Evolutionary conservation across 2,113 vertebrate genomes (phyloP).

Genomic region (Ochotona princeps): DNA sequence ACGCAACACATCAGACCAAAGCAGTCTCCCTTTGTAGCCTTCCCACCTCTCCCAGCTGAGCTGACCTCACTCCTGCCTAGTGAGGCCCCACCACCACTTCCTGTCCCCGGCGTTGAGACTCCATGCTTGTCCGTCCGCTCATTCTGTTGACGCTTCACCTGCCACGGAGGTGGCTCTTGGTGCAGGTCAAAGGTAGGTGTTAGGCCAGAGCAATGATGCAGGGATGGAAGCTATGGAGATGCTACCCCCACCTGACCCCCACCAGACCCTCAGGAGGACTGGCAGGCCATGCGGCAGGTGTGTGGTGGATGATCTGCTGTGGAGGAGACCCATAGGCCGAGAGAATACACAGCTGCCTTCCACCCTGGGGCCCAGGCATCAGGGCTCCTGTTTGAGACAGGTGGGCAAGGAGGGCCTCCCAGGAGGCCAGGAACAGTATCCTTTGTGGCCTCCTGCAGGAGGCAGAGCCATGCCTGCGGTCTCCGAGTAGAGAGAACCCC

Average conservation of each 20-base stretch:
- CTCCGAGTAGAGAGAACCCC: no score
- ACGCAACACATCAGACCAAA: not conserved
- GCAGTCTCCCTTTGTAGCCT: not conserved
- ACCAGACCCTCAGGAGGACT: not conserved
- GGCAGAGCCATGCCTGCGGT: no score
- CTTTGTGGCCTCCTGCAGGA: no score
- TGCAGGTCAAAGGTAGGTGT: not conserved
- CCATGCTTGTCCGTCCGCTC: not conserved
- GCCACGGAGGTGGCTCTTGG: no score
- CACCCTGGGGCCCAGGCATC: no score
- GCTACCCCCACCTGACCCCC: not conserved
- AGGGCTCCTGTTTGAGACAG: no score
- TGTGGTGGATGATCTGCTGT: accelerated
- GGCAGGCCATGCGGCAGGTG: no score
- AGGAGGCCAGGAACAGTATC: not conserved
- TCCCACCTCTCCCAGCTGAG: not conserved
- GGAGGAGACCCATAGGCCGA: not conserved
- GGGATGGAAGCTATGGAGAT: not conserved
- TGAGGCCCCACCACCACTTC: not conserved
- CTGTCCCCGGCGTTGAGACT: not conserved
- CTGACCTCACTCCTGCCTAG: not conserved
- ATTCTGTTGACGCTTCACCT: not conserved
- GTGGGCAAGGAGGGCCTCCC: not conserved
- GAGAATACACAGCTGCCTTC: no score
- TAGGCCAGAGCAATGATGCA: not conserved